phyloP scores from a whole-genome alignment of 2,888 invertebrate genomes.

The Spisula solida region DNA sequence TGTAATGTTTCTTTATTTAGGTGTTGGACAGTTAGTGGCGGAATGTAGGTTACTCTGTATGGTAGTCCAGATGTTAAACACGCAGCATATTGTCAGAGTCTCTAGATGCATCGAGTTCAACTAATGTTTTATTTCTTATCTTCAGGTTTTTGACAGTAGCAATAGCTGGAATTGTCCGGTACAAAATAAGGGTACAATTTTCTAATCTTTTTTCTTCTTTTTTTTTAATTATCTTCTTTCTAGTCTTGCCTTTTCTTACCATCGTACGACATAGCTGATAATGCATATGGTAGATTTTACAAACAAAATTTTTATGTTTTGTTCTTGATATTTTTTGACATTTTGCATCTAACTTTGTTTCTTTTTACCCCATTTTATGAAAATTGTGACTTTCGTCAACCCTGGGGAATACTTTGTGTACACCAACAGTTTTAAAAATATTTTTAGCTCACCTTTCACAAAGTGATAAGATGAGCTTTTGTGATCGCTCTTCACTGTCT shows the following conservation, averaged over 20 bases:
- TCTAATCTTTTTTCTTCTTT: conserved; percentile 55
- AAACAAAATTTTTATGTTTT: conserved; percentile 24
- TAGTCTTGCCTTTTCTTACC: conserved; percentile 64
- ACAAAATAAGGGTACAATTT: conserved; percentile 61
- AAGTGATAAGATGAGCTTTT: neutral
- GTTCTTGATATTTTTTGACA: conserved; percentile 20
- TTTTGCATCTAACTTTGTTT: conserved; percentile 44
- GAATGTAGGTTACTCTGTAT: no score
- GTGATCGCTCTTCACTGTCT: conserved; percentile 3
- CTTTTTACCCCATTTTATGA: conserved; percentile 28
- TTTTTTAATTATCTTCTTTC: conserved; percentile 53
- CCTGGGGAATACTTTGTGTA: conserved; percentile 7
- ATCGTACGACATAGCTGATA: conserved; percentile 50
- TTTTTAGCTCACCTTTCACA: neutral
- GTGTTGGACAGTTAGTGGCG: no score
- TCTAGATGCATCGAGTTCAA: neutral
- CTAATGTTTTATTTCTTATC: conserved; percentile 60
- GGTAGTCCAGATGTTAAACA: no score
- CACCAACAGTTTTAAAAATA: neutral
- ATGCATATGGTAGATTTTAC: conserved; percentile 58
- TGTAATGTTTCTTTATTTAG: no score
- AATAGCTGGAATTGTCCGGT: conserved; percentile 45
- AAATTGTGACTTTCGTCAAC: conserved; percentile 12
- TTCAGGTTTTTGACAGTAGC: conserved; percentile 56
- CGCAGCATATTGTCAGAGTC: neutral